Conservation (phyloP, 2,888 invertebrate species). For the Sepiola atlantica region DNA sequence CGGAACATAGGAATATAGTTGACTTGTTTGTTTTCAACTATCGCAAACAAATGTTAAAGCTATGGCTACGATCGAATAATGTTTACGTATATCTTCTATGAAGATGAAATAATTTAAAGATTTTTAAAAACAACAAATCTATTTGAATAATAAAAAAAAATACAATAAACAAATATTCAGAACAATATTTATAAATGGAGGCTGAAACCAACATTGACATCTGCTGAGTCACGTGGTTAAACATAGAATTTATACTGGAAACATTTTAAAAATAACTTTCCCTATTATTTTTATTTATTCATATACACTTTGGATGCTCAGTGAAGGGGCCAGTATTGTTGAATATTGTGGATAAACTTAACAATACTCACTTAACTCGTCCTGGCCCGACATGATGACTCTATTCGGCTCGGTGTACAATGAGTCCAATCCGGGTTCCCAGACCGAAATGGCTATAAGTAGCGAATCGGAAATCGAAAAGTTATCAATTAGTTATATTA, state of each 20-base stretch:
- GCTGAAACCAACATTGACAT: background rate
- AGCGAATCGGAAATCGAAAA: too few species aligned
- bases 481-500: too few species aligned
- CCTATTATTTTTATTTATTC: background rate
- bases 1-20: too few species aligned
- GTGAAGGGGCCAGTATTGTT: background rate
- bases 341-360: background rate
- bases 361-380: slow-evolving; percentile 48
- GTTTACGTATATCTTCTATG: too few species aligned
- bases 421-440: background rate
- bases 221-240: background rate
- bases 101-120: too few species aligned
- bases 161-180: background rate
- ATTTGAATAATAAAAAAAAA: background rate
- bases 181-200: background rate
- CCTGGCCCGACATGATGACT: slow-evolving; percentile 49
- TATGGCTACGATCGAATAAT: too few species aligned
- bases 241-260: background rate
- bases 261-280: background rate
- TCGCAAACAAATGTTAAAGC: too few species aligned
- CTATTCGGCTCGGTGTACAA: background rate
- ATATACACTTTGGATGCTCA: background rate
- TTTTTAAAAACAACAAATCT: background rate
- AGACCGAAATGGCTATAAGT: too few species aligned
- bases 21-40: too few species aligned